Evolutionary conservation across 2,888 invertebrate genomes (phyloP).

Genomic region (Apantesis nais): DNA sequence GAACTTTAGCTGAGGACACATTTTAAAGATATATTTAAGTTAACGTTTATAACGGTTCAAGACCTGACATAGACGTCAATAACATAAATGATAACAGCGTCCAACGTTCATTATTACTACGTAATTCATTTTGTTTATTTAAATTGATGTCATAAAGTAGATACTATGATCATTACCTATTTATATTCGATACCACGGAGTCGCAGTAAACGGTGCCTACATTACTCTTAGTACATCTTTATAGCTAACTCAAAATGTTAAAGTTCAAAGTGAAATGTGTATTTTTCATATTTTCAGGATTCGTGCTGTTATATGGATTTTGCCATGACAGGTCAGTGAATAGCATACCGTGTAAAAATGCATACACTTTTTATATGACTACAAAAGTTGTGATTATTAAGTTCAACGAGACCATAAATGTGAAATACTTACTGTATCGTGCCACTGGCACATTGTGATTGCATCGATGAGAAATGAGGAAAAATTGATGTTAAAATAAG

Average conservation of each 20-base stretch:
- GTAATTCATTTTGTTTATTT: conserved; percentile 45
- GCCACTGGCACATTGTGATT: background rate
- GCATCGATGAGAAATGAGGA: background rate
- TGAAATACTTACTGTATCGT: background rate
- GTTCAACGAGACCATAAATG: background rate
- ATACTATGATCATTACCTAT: conserved; percentile 31
- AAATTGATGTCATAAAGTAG: conserved; percentile 31
- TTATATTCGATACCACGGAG: conserved; percentile 33
- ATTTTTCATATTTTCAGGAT: conserved; percentile 37
- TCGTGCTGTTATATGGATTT: conserved; percentile 36
- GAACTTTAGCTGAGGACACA: background rate
- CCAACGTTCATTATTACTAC: conserved; percentile 62
- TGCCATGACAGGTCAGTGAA: conserved; percentile 51
- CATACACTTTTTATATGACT: background rate
- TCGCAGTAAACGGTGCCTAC: conserved; percentile 26
- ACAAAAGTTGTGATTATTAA: background rate
- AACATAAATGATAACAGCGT: conserved; percentile 71
- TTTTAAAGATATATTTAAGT: background rate
- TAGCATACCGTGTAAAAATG: background rate
- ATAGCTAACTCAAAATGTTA: conserved; percentile 33
- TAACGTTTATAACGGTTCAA: conserved; percentile 20
- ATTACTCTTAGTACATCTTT: conserved; percentile 3
- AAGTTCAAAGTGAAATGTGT: conserved; percentile 35
- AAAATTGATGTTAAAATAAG: too few species aligned
- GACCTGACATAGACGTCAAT: conserved; percentile 62